Base-by-base conservation (phyloP, 2,113 vertebrate genomes). In the Hypocryptadius cinnamomeus region DNA sequence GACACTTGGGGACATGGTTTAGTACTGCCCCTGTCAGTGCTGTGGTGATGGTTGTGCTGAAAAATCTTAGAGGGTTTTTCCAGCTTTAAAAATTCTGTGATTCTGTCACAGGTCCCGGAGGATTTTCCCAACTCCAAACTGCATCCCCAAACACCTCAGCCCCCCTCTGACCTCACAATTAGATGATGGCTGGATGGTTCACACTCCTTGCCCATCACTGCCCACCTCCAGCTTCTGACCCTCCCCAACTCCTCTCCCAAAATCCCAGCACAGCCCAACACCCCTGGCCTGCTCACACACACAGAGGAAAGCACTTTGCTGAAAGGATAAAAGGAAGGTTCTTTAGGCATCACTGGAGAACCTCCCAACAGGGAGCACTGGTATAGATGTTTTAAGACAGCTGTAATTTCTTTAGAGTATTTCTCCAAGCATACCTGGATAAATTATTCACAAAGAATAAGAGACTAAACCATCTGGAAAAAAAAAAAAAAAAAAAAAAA, bases 401-500 rank as follows among this genome's bases (percentile, higher is more conserved):
- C 5, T 1, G 0, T 76, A 15, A 87, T 77, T 89, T 74, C 73
- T 91, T 91, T 18, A 45, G 60, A 65, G 37, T 61, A 65, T n/a
- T 37, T 79, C 86, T 94, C 85, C 87, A 93, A 65, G 81, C 74
- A 21, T 27, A 80, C 22, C 73, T 70, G 53, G 65, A 94, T 95
- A 82, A 95, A 95, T 95, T 89, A 95, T 93, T 96, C 85, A 95
- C 90, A 61, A 84, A 68, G 90, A 89, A 65, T 42, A 89, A 85
- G 85, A 92, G 87, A 85, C 69, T 51, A 95, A 95, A 45, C 82
- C 87, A 72, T 91, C 78, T 85, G 92, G 81, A 20, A 25, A 30
- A 25, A 64, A 84, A 17, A 12, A 39, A 31, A 33, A 59, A n/a
- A 20, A n/a, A 37, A 39, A 44, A 56, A 65, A 40, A 40, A 40